Evolutionary conservation across 2,797 vertebrate species (phyloP).

Genomic region (Dermochelys coriacea): DNA sequence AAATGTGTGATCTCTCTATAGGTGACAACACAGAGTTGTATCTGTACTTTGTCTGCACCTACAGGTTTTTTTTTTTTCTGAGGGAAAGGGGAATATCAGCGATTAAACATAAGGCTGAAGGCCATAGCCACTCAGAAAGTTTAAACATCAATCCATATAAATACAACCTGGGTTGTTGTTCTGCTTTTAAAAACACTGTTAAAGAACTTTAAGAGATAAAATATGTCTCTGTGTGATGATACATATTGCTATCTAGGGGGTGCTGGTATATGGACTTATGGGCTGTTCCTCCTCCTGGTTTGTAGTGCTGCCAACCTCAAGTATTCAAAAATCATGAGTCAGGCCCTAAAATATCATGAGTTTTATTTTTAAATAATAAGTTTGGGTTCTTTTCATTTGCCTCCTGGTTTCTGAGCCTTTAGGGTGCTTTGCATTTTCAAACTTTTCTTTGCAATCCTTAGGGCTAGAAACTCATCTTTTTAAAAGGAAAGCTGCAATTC

Average conservation of each 20-base stretch:
- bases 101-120: background rate
- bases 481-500: background rate
- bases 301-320: background rate
- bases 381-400: background rate
- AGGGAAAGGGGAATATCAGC: background rate
- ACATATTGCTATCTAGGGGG: background rate
- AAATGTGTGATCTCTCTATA: conserved; percentile 42
- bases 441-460: background rate
- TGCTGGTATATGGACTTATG: background rate
- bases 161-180: background rate
- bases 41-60: conserved; percentile 16
- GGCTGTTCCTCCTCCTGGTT: background rate
- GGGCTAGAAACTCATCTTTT: background rate
- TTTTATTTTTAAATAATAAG: conserved; percentile 13
- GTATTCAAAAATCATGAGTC: background rate
- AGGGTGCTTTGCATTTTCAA: background rate
- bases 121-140: background rate
- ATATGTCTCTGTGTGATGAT: background rate
- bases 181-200: conserved; percentile 16
- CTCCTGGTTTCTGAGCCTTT: background rate
- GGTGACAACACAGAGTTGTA: conserved; percentile 34
- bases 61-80: conserved; percentile 49
- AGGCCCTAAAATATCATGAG: background rate
- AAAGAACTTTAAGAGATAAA: background rate
- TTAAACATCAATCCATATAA: background rate